Evolutionary conservation across 2,797 vertebrate species (phyloP).

Genomic region (Mus spretus): DNA sequence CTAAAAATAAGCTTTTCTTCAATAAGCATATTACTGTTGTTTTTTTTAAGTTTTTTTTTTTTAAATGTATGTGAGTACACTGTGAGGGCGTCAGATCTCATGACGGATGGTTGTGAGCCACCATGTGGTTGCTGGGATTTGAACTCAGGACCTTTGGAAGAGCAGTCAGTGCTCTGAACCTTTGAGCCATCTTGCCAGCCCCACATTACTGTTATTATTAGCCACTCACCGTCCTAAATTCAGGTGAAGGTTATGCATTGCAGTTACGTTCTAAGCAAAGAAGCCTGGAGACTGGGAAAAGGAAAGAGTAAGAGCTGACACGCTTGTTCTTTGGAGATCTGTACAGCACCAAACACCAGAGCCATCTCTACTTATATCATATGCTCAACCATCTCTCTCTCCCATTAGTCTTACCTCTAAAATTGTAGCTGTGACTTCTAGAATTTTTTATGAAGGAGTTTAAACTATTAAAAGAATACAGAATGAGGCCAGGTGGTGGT

Average conservation of each 20-base stretch:
- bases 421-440: constrained; percentile 46
- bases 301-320: not conserved
- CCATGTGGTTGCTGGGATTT: no score
- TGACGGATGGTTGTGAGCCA: no score
- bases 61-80: no score
- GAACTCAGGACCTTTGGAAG: no score
- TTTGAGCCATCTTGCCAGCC: no score
- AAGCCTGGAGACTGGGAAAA: not conserved
- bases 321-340: constrained; percentile 14
- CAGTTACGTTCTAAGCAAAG: constrained; percentile 5
- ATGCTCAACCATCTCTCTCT: not conserved
- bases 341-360: constrained; percentile 13
- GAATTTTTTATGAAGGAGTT: constrained; percentile 21
- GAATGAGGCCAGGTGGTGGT: not conserved
- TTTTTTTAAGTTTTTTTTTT: no score
- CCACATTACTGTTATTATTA: not conserved
- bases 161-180: no score
- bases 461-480: constrained; percentile 49
- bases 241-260: constrained; percentile 20
- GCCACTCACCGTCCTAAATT: not conserved
- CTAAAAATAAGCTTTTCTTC: constrained; percentile 3
- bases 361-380: not conserved
- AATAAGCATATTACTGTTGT: no score
- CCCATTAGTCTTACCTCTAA: constrained; percentile 15
- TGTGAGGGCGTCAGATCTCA: no score